Evolutionary conservation across 1,140 invertebrate genomes (phyloP), one percentile per base, ranked within the genome.

Genomic region (Pogonomyrmex barbatus): DNA sequence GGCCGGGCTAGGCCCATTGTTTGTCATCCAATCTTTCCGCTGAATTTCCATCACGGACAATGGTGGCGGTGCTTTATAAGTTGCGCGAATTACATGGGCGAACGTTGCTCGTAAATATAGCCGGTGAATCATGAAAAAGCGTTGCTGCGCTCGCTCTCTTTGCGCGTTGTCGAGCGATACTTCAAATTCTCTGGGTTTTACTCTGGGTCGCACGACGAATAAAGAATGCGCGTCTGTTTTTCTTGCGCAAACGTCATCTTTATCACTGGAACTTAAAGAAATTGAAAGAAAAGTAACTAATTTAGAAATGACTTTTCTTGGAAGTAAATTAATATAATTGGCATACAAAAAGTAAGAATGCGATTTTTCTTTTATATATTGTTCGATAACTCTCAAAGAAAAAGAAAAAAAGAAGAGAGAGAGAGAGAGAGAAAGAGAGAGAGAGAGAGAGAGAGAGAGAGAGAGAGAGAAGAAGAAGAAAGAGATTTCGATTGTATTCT

Each of bases 41-140:
- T 83, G 88, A 82, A 91, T 90, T 89, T 89, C 82, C 90, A 91
- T 75, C 85, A 76, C 81, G 76, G 76, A 91, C 90, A 91, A 91
- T 89, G 85, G 63, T 39, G 30, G 63, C 47, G 84, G 62, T 75
- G 89, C 84, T 88, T 84, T 87, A 88, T 90, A 88, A 91, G 89
- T 91, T 84, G 86, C 75, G 88, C 65, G 86, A 89, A 90, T 88
- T 90, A 90, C 85, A 88, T 60, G 84, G 36, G 73, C 88, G 87
- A 86, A 90, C 89, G 87, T 84, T 91, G 89, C 91, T 91, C 91
- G 89, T 92, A 92, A 92, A 92, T 92, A 92, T 90, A 91, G 88
- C 85, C 82, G 81, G 79, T 91, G 88, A 90, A 91, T 90, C 78
- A 85, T 91, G 89, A 88, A 92, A 92, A 92, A 91, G 62, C 63